A percentile compares a stretch with the other conserved stretches of the same genome.
Conservation (phyloP, 1,140 invertebrate species). For the Parapsyche elsis region DNA sequence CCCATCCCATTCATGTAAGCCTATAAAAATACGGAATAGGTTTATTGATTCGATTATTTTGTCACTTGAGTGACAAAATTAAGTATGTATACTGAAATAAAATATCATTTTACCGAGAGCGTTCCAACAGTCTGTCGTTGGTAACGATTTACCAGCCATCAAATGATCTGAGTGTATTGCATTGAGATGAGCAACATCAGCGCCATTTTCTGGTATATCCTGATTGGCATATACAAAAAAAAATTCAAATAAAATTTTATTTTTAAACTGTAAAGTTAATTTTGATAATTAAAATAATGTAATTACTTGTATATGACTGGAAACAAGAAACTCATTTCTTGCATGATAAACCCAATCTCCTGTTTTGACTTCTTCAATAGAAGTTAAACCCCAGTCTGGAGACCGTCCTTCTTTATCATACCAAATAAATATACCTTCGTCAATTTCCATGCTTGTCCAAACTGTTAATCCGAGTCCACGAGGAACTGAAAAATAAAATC, state of each 20-base stretch:
- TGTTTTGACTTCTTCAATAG: slow-evolving; percentile 68
- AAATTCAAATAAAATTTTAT: not conserved
- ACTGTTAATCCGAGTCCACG: slow-evolving; percentile 71
- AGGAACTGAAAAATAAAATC: slow-evolving; percentile 66
- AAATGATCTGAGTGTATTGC: slow-evolving; percentile 77
- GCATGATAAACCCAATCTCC: slow-evolving; percentile 78
- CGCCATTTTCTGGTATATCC: slow-evolving; percentile 94
- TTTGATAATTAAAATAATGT: not conserved
- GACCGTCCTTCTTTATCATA: slow-evolving; percentile 78
- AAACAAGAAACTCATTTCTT: slow-evolving; percentile 80
- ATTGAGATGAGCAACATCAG: slow-evolving; percentile 83
- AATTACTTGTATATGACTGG: slow-evolving; percentile 76
- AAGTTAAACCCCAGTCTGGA: slow-evolving; percentile 77
- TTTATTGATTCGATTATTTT: slow-evolving; percentile 5
- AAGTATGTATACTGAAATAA: slow-evolving; percentile 15
- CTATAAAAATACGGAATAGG: slow-evolving; percentile 51
- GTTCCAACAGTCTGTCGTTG: slow-evolving; percentile 44
- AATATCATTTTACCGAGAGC: slow-evolving; percentile 41
- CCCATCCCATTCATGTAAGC: slow-evolving; percentile 61
- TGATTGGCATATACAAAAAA: slow-evolving; percentile 59
- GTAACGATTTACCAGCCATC: slow-evolving; percentile 66
- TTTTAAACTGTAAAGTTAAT: not conserved
- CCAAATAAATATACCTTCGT: slow-evolving; percentile 85
- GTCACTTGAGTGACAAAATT: too few species aligned
- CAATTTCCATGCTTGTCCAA: slow-evolving; percentile 76